Percentiles rank a stretch among this genome's conserved stretches.
These are phyloP conservation scores for Teleogryllus oceanicus DNA, from an alignment of 2,888 invertebrate species.

Conservation along the genomic window DNA sequence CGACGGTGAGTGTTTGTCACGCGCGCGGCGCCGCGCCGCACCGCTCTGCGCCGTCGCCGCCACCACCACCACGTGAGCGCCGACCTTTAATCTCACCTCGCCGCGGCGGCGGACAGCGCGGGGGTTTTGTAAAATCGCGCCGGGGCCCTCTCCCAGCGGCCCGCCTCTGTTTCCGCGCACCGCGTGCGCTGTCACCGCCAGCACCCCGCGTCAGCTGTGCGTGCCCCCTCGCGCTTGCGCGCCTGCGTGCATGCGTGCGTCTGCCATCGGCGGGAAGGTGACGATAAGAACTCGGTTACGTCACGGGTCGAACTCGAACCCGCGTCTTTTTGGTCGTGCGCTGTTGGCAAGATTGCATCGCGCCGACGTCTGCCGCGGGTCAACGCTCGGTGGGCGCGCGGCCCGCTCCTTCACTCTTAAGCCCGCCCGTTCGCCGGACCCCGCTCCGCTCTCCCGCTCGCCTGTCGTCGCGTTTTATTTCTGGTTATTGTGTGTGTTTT, in stretches of 20 bases:
- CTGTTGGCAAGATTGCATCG: constrained; percentile 18
- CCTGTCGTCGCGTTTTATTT: not conserved
- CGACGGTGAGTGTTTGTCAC: constrained; percentile 35
- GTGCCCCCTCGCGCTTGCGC: not conserved
- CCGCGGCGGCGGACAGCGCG: not conserved
- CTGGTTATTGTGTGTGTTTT: too few relatives aligned
- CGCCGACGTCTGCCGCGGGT: not conserved
- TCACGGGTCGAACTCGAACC: constrained; percentile 11
- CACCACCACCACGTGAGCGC: not conserved
- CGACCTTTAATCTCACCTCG: not conserved
- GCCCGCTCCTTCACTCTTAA: not conserved
- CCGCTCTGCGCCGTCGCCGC: not conserved
- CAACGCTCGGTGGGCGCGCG: not conserved
- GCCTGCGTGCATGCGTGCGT: not conserved
- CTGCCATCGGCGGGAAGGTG: not conserved
- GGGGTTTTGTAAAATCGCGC: not conserved
- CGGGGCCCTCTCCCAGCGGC: too few relatives aligned
- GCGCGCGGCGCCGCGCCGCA: not conserved
- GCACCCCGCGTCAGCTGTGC: not conserved
- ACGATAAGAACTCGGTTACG: not conserved
- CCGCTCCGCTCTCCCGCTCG: not conserved
- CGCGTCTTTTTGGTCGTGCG: constrained; percentile 18
- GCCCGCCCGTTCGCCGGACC: not conserved
- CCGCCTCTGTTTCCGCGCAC: too few relatives aligned
- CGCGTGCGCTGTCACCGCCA: not conserved